Evolutionary conservation across 1,140 invertebrate species (phyloP).

Genomic region (Cydia fagiglandana): DNA sequence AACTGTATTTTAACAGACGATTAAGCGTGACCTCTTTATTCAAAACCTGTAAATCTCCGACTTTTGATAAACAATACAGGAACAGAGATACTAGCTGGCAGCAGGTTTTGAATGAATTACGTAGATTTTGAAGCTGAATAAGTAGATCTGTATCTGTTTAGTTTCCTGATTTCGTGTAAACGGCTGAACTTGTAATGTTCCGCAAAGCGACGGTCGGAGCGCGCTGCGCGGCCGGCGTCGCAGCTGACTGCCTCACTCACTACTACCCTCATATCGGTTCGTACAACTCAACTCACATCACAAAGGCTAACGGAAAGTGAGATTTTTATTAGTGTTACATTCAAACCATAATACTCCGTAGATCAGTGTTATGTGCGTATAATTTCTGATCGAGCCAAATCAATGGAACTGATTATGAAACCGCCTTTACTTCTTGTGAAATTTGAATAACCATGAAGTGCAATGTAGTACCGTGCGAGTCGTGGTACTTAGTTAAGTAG

Average conservation of each 20-base stretch:
- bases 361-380: constrained; percentile 64
- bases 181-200: constrained; percentile 60
- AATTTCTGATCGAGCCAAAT: constrained; percentile 74
- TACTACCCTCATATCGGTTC: constrained; percentile 35
- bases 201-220: constrained; percentile 29
- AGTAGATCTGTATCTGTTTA: constrained; percentile 65
- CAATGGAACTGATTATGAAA: constrained; percentile 71
- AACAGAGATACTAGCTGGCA: constrained; percentile 65
- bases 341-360: constrained; percentile 62
- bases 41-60: constrained; percentile 72
- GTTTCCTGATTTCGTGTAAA: constrained; percentile 52
- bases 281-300: constrained; percentile 37
- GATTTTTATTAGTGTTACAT: constrained; percentile 52
- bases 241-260: constrained; percentile 45
- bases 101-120: constrained; percentile 76
- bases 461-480: constrained; percentile 57
- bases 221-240: constrained; percentile 5
- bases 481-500: constrained; percentile 71
- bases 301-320: constrained; percentile 51
- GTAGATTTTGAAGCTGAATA: constrained; percentile 68
- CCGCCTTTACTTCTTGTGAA: constrained; percentile 74
- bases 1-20: constrained; percentile 76
- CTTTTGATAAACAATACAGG: constrained; percentile 63
- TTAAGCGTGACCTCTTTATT: constrained; percentile 73
- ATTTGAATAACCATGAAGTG: constrained; percentile 60